A percentile compares a stretch with the other conserved stretches of the same genome.
Evolutionary conservation across 2,888 invertebrate species (phyloP).

Genomic region (Priocnemis perturbator): DNA sequence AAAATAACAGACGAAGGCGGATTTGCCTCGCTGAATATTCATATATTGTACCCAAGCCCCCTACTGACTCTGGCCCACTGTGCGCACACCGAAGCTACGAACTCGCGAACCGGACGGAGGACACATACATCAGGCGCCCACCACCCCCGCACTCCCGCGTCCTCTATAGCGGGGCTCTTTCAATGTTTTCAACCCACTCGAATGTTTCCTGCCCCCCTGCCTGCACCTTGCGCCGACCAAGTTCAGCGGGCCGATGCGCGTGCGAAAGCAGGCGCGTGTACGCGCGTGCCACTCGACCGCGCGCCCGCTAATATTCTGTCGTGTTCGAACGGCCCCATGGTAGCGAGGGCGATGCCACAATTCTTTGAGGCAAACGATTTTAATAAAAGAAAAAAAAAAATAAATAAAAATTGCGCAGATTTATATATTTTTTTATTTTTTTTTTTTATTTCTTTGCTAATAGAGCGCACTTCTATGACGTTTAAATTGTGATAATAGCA

Average conservation of each 20-base stretch:
- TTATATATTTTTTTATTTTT: too few species aligned
- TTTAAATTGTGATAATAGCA: too few species aligned
- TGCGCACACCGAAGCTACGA: conserved; percentile 17
- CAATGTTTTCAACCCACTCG: conserved; percentile 32
- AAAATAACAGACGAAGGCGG: conserved; percentile 53
- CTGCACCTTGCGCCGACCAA: conserved; percentile 26
- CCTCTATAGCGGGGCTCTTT: conserved; percentile 22
- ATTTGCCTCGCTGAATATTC: conserved; percentile 71
- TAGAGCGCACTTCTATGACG: too few species aligned
- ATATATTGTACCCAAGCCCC: conserved; percentile 73
- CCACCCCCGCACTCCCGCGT: conserved; percentile 20
- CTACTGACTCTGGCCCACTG: conserved; percentile 51
- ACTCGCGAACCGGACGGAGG: conserved; percentile 9
- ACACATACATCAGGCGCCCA: conserved; percentile 23
- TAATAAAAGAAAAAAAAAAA: too few species aligned
- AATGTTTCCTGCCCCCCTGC: conserved; percentile 39
- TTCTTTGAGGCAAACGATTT: too few species aligned
- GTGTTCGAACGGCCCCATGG: too few species aligned
- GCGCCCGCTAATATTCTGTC: too few species aligned
- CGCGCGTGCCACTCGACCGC: too few species aligned
- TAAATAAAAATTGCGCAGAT: too few species aligned
- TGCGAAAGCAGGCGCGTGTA: background rate
- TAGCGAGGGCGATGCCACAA: too few species aligned
- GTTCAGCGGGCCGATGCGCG: conserved; percentile 6
- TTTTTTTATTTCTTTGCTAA: too few species aligned